A percentile compares a stretch with the other conserved stretches of the same genome.
phyloP scores from a whole-genome alignment of 2,113 vertebrate genomes.

The Sakesphorus luctuosus region DNA sequence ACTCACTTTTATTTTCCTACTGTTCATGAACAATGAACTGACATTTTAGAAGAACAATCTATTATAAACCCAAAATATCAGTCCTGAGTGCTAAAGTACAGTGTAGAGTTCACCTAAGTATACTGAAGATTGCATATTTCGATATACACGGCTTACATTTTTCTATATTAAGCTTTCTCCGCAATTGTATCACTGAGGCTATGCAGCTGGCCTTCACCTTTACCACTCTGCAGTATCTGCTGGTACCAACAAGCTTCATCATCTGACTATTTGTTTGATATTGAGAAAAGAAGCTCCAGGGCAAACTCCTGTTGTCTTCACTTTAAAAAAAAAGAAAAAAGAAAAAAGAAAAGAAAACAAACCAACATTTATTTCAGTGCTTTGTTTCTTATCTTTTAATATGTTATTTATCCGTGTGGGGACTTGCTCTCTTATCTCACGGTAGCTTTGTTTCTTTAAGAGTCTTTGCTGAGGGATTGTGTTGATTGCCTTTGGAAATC shows the following conservation, averaged over 20 bases:
- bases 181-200: neutral
- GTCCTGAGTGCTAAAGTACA: neutral
- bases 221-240: neutral
- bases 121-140: neutral
- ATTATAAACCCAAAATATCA: neutral
- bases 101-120: neutral
- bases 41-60: neutral
- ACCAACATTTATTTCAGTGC: neutral
- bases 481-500: conserved; percentile 36
- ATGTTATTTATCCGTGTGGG: conserved; percentile 25
- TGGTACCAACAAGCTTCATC: neutral
- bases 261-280: neutral
- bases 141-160: neutral
- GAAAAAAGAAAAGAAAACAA: no score
- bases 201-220: neutral
- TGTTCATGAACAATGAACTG: neutral
- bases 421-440: neutral
- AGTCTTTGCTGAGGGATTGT: neutral
- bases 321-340: neutral
- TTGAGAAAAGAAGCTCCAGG: neutral
- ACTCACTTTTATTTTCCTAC: neutral
- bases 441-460: conserved; percentile 22
- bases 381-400: conserved; percentile 53
- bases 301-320: neutral
- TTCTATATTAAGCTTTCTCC: neutral